These are phyloP conservation scores for Amphimallon solstitiale DNA, from an alignment of 2,888 invertebrate genomes.

Conservation along the genomic window DNA sequence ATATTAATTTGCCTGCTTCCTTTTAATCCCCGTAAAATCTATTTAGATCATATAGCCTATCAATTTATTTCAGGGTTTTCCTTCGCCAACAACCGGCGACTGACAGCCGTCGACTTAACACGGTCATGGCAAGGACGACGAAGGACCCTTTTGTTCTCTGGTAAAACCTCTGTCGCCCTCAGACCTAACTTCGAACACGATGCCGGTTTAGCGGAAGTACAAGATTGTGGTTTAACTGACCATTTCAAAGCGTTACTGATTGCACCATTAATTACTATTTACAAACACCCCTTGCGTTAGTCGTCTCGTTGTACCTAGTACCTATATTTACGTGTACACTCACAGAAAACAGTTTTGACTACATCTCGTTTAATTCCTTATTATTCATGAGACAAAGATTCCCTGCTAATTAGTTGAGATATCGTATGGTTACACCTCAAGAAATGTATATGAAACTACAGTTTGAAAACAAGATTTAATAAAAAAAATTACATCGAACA, in stretches of 20 bases:
- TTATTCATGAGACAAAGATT: not conserved
- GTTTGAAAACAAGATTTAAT: no score
- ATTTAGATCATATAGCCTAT: constrained; percentile 13
- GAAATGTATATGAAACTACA: no score
- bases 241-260: constrained; percentile 34
- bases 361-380: constrained; percentile 3
- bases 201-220: constrained; percentile 13
- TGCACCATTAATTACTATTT: constrained; percentile 33
- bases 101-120: not conserved
- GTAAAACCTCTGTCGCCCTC: constrained; percentile 8
- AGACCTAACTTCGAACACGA: constrained; percentile 15
- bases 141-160: constrained; percentile 22
- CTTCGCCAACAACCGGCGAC: not conserved
- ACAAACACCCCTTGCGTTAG: constrained; percentile 26
- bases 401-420: no score
- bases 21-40: not conserved
- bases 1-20: constrained; percentile 23
- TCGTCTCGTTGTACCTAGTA: constrained; percentile 6
- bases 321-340: not conserved
- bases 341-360: not conserved
- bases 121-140: not conserved
- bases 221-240: constrained; percentile 32
- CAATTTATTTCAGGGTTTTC: constrained; percentile 21
- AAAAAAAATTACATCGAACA: no score
- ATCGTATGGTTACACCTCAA: no score